Evolutionary conservation across 2,797 vertebrate species (phyloP).

Genomic region (Epinephelus awoara): DNA sequence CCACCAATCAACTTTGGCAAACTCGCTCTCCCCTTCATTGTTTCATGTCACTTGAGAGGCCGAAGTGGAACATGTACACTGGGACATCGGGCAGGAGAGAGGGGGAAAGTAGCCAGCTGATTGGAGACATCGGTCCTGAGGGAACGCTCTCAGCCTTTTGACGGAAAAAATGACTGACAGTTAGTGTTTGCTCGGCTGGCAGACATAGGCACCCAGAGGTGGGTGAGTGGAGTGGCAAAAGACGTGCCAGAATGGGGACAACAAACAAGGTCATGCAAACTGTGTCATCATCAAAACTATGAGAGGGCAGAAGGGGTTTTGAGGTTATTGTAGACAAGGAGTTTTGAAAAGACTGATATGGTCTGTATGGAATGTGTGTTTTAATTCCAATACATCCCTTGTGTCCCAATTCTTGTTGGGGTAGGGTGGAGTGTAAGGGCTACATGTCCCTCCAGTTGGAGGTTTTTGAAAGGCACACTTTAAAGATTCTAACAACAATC

Average conservation of each 20-base stretch:
- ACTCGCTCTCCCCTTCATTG: slow-evolving; percentile 10
- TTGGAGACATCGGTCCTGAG: slow-evolving; percentile 61
- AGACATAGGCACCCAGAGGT: slow-evolving; percentile 71
- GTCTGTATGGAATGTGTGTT: too few relatives aligned
- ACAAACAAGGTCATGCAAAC: slow-evolving; percentile 75
- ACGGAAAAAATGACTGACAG: slow-evolving; percentile 77
- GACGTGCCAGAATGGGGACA: slow-evolving; percentile 62
- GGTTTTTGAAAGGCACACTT: too few relatives aligned
- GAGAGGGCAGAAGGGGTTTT: slow-evolving; percentile 40
- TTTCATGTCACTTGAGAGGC: slow-evolving; percentile 56
- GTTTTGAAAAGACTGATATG: slow-evolving; percentile 1
- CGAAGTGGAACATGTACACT: slow-evolving; percentile 59
- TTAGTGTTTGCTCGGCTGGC: slow-evolving; percentile 71
- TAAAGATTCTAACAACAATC: too few relatives aligned
- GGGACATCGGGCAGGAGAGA: slow-evolving; percentile 44
- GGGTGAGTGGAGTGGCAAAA: slow-evolving; percentile 60
- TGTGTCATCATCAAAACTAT: slow-evolving; percentile 67
- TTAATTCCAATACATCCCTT: too few relatives aligned
- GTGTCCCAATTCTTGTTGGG: too few relatives aligned
- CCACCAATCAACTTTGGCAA: slow-evolving; percentile 52
- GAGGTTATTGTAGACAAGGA: slow-evolving; percentile 29
- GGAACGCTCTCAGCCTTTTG: slow-evolving; percentile 61
- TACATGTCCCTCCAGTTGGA: too few relatives aligned
- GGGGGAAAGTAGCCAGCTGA: slow-evolving; percentile 59
- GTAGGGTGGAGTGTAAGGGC: too few relatives aligned